These are phyloP conservation scores for Eidolon dupreanum DNA, from an alignment of 2,797 vertebrate species.

Conservation along the genomic window DNA sequence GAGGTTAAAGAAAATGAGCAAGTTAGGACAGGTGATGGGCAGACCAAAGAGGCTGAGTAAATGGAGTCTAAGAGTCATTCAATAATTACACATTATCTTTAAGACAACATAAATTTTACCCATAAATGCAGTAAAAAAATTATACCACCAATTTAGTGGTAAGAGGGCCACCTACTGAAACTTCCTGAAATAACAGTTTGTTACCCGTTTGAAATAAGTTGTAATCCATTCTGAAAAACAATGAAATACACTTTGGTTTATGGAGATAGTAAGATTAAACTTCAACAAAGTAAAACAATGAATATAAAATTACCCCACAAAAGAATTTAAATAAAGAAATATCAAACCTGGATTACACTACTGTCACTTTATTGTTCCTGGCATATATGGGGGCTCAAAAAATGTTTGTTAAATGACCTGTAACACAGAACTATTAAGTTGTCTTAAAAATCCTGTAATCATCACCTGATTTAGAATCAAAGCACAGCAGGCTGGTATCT, in stretches of 20 bases:
- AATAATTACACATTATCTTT: background rate
- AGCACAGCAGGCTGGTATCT: background rate
- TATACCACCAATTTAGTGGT: background rate
- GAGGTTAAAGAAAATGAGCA: conserved; percentile 11
- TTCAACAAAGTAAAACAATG: conserved; percentile 30
- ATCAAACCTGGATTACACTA: background rate
- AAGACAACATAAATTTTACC: background rate
- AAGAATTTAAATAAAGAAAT: conserved; percentile 24
- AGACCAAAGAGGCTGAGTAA: background rate
- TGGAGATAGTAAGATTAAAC: background rate
- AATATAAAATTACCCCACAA: background rate
- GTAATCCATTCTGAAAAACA: conserved; percentile 23
- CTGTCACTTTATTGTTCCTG: background rate
- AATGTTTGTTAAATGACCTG: background rate
- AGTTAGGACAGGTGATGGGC: background rate
- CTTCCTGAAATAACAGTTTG: background rate
- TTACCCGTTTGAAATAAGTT: background rate
- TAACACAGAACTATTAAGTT: background rate
- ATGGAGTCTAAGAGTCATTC: background rate
- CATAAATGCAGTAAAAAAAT: background rate
- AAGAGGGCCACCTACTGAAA: conserved; percentile 62
- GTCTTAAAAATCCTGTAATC: background rate
- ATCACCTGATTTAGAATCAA: background rate
- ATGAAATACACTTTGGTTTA: background rate
- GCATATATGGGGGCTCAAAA: background rate